phyloP scores from a whole-genome alignment of 2,888 invertebrate species.

The Latheticus oryzae region DNA sequence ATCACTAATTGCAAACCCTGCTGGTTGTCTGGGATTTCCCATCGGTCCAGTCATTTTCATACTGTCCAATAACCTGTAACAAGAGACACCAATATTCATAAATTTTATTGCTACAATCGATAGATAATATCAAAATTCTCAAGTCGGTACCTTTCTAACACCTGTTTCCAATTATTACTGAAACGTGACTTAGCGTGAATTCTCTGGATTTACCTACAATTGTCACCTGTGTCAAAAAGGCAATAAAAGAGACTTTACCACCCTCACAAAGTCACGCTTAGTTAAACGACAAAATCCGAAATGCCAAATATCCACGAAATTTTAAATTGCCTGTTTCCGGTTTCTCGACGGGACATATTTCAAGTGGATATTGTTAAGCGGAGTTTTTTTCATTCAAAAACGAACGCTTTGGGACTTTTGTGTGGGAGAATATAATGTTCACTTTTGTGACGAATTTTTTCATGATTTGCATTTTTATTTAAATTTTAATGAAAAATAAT shows the following conservation, averaged over 20 bases:
- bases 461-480: neutral
- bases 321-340: constrained; percentile 35
- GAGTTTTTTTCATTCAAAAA: constrained; percentile 15
- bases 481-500: too few relatives aligned
- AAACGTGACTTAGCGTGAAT: constrained; percentile 64
- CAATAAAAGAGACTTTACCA: constrained; percentile 44
- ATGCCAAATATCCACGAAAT: constrained; percentile 28
- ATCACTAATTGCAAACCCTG: constrained; percentile 93
- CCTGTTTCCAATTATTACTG: constrained; percentile 53
- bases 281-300: constrained; percentile 31
- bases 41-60: constrained; percentile 79
- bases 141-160: constrained; percentile 21
- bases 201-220: constrained; percentile 59
- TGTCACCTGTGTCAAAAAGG: constrained; percentile 56
- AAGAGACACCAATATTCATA: constrained; percentile 43
- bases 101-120: constrained; percentile 16
- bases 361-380: constrained; percentile 25
- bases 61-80: constrained; percentile 81
- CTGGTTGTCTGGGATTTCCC: constrained; percentile 71
- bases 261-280: constrained; percentile 42
- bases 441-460: neutral
- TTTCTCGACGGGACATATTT: constrained; percentile 11
- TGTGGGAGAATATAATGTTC: constrained; percentile 3
- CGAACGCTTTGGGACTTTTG: constrained; percentile 3
- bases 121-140: constrained; percentile 7